Base-by-base conservation (phyloP, 92 coral and sea anemone genomes). In the Umimayanthus chanpuru region DNA sequence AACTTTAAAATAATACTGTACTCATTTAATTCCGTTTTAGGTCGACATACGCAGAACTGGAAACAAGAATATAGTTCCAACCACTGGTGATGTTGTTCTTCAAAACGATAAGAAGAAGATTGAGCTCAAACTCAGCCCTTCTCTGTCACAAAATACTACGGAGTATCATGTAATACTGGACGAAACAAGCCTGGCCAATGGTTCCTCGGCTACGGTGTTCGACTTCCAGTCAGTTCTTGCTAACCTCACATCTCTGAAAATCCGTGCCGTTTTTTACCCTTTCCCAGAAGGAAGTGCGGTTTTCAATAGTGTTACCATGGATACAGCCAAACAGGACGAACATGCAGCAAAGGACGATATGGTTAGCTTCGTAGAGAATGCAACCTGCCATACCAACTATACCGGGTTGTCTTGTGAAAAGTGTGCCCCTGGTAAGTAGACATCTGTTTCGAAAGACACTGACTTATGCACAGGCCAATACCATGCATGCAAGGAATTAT, bases 381-480 rank as follows among this genome's bases (percentile, higher is more conserved):
- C 94, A 72, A 90, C 93, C 14, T 96, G 98, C 68, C 92, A 91
- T 61, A 58, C 61, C 88, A 96, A 96, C 90, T 96, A 96, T 88
- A 93, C 98, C 36, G 98, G 98, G 28, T 94, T 96, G 73, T 96
- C 98, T 2, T 96, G 98, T 76, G 94, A 94, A 80, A 79, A 40
- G 61, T 96, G 98, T 85, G 94, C 98, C 16, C 73, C 89, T 77
- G 98, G 98, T 96, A 80, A 79, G 81, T 71, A 53, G 11, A 61
- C 1, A 20, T 8, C 58, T 53, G 18, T 53, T 53, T 53, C 58
- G 2, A 53, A 10, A 53, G 58, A 53, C 58, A 16, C 2, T 53
- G 58, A 53, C 58, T 53, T 9, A 9, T 47, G 50, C 50, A 47
- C 9, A 47, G 50, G 50, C 50, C 50, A 47, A 7, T 47, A 47